Conservation (phyloP, 1,140 invertebrate species). For the Sitobion miscanthi region DNA sequence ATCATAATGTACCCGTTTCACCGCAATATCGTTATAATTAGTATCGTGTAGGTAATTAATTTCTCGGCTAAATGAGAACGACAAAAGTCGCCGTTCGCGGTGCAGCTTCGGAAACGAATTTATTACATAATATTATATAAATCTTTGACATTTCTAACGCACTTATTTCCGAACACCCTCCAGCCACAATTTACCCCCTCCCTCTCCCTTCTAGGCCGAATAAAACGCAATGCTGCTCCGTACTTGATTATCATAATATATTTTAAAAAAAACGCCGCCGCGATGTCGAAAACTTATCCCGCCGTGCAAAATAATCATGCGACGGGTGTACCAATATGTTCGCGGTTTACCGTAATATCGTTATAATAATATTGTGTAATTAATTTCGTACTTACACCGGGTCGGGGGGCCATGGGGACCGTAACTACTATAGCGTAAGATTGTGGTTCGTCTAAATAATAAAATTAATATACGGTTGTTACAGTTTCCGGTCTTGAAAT, state of each 20-base stretch:
- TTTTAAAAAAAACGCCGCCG: not conserved
- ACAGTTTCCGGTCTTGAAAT: not conserved
- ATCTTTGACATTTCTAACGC: not conserved
- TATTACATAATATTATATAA: not conserved
- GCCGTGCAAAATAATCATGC: not conserved
- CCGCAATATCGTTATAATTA: too few species aligned
- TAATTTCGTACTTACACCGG: not conserved
- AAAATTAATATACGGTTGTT: not conserved
- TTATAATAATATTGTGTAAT: conserved; percentile 2
- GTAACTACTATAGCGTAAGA: not conserved
- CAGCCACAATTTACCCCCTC: not conserved
- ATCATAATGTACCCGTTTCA: too few species aligned
- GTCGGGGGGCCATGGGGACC: too few species aligned
- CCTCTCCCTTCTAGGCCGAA: too few species aligned
- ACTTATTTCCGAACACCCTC: not conserved
- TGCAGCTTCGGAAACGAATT: not conserved
- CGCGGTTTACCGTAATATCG: not conserved
- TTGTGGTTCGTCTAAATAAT: not conserved
- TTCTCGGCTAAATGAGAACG: not conserved
- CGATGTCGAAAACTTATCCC: not conserved
- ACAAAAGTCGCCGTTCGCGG: not conserved
- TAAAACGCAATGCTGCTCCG: not conserved
- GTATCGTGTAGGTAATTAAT: too few species aligned
- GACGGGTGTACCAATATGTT: not conserved
- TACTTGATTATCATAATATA: not conserved